Base-by-base conservation (phyloP, 2,797 vertebrate genomes). In the Amblyopsis hoosieri region DNA sequence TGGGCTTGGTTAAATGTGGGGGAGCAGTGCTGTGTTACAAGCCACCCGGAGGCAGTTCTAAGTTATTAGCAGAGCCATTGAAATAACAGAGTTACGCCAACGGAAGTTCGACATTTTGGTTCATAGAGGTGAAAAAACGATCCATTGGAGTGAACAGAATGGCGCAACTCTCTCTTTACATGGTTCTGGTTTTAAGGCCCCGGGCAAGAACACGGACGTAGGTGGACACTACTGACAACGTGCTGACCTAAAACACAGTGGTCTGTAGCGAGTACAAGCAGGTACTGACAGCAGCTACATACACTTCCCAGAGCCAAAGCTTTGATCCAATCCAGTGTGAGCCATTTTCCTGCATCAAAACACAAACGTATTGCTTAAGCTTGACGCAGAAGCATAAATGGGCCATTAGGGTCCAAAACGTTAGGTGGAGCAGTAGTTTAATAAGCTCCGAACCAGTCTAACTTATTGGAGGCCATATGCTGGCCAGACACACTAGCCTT, bases 401-500 rank as follows among this genome's bases (percentile, higher is more conserved):
- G 23, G 5, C 8, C 33, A 37, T 37, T 33, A 55, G 31, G 19
- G 37, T 78, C 57, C 67, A 74, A 12, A 45, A 69, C 67, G 78
- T 71, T 80, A 77, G 85, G 83, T 81, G 51, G 64, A 74, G 48
- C 56, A 66, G 17, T 13, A 9, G 11, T 3, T 76, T 82, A 83
- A 87, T 74, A 68, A 78, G 63, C 74, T 73, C 72, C 71, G 45
- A 29, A 57, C 60, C 19, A 11, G 72, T 57, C 78, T 62, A 63
- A 62, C 65, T 72, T 76, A 76, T 72, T 75, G 83, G 72, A 78
- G 70, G 69, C 89, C 88, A 89, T 90, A 90, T 91, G 88, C 67
- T 84, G 75, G 12, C 72, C 88, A 90, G 86, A 85, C 84, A 83
- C 78, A 81, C 8, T 71, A 84, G 76, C 78, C 73, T 67, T 74